Evolutionary conservation across 2,113 vertebrate species (phyloP), one percentile per base, ranked within the genome.

Genomic region (Excalfactoria chinensis): DNA sequence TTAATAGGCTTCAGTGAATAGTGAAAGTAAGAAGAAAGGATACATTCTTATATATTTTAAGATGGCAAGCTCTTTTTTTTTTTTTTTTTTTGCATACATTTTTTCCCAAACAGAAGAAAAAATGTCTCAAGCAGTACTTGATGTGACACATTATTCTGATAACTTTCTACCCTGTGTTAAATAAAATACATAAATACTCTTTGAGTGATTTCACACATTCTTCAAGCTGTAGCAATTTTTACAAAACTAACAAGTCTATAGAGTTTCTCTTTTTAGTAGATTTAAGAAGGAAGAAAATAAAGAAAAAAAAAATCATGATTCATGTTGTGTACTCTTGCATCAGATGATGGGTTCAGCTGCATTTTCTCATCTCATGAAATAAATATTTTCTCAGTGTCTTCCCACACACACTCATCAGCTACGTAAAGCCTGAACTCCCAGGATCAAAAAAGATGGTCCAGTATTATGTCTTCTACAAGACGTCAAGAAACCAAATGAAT

Each of bases 1-100:
- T 93, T 63, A 87, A 53, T 18, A 77, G 75, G 19, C 41, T 93
- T 73, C n/a, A 78, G 35, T n/a, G n/a, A 89, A 13, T 15, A 86
- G 16, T 91, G 82, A 84, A 91, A 93, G 59, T 64, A 58, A 71
- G 60, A 48, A 74, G 66, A 92, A 56, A 46, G 10, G 32, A 41
- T 9, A 48, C 32, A 30, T 32, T 56, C 32, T 56, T 56, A 56
- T 56, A 56, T 56, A 18, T 40, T 62, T 32, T 72, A 28, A 5
- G 46, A 71, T 0, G 0, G 53, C 6, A 58, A 76, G 23, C 7
- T 13, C 7, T 37, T 37, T 7, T 37, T 37, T 37, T 37, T 37
- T 37, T 37, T 37, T 37, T 37, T 37, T 59, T 44, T 69, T 69
- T 41, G 8, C 32, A 55, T 12, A 9, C 28, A 41, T 0, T 17